These are phyloP conservation scores for Cotesia congregata DNA, from an alignment of 2,888 invertebrate genomes.

Conservation along the genomic window DNA sequence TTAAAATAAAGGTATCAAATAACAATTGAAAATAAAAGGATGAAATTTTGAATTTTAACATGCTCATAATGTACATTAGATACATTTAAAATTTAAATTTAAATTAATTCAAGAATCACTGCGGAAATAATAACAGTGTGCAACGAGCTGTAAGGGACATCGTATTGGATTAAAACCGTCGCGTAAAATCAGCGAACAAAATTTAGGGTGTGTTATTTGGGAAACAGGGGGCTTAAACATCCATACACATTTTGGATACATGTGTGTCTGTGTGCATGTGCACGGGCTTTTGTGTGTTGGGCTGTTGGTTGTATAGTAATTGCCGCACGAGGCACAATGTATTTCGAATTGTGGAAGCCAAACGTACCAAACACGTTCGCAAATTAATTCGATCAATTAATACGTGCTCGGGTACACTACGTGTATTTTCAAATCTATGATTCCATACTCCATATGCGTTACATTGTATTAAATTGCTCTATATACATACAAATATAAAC, in stretches of 20 bases:
- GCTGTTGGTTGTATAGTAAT: constrained; percentile 12
- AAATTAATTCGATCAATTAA: constrained; percentile 64
- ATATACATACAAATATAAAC: neutral
- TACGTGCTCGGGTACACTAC: constrained; percentile 54
- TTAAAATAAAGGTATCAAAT: neutral
- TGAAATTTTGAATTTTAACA: neutral
- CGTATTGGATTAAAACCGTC: constrained; percentile 33
- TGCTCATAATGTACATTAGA: constrained; percentile 17
- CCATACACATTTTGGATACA: neutral
- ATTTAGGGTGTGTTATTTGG: constrained; percentile 24
- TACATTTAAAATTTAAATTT: constrained; percentile 33
- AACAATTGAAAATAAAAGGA: neutral
- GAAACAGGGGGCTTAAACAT: neutral
- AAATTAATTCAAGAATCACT: constrained; percentile 1
- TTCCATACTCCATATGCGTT: constrained; percentile 20
- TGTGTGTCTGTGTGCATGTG: constrained; percentile 14
- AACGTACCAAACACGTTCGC: constrained; percentile 43
- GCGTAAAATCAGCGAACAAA: constrained; percentile 30
- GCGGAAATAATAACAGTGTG: constrained; percentile 15
- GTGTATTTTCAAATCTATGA: constrained; percentile 37
- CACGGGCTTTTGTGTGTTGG: neutral
- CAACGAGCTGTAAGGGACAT: constrained; percentile 28
- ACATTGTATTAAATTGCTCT: neutral
- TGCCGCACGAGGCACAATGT: constrained; percentile 23
- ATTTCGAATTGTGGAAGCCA: constrained; percentile 19